Conservation (phyloP, 2,888 invertebrate genomes). For the Lasioglossum morio region DNA sequence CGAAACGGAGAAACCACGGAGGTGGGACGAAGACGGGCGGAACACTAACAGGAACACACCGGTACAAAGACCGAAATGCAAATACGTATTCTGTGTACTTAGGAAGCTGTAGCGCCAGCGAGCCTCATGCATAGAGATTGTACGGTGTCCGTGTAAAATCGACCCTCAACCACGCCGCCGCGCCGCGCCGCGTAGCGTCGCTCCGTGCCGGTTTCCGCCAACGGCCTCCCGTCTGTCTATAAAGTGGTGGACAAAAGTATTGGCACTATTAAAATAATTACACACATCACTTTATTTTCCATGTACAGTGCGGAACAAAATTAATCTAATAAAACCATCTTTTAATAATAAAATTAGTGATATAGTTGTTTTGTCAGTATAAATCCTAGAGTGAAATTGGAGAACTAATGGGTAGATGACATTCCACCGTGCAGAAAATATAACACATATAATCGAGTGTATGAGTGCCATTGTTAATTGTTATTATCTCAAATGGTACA, state of each 20-base stretch:
- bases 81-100: slow-evolving; percentile 84
- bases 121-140: slow-evolving; percentile 84
- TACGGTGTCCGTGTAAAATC: slow-evolving; percentile 81
- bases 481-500: not conserved
- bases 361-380: too few relatives aligned
- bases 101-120: slow-evolving; percentile 82
- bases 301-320: not conserved
- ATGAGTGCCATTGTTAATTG: not conserved
- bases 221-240: not conserved
- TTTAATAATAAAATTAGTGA: too few relatives aligned
- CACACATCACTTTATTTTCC: not conserved
- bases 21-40: slow-evolving; percentile 33
- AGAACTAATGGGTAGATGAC: too few relatives aligned
- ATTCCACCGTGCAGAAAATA: too few relatives aligned
- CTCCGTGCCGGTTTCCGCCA: slow-evolving; percentile 19
- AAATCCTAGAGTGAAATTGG: too few relatives aligned
- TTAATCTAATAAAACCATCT: too few relatives aligned
- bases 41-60: slow-evolving; percentile 76
- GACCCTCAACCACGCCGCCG: slow-evolving; percentile 69
- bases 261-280: not conserved
- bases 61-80: slow-evolving; percentile 84
- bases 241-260: not conserved
- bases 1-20: slow-evolving; percentile 32
- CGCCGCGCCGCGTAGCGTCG: not conserved
- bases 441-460: too few relatives aligned